Conservation (phyloP, 2,888 invertebrate species). For the Pseudococcus viburni region DNA sequence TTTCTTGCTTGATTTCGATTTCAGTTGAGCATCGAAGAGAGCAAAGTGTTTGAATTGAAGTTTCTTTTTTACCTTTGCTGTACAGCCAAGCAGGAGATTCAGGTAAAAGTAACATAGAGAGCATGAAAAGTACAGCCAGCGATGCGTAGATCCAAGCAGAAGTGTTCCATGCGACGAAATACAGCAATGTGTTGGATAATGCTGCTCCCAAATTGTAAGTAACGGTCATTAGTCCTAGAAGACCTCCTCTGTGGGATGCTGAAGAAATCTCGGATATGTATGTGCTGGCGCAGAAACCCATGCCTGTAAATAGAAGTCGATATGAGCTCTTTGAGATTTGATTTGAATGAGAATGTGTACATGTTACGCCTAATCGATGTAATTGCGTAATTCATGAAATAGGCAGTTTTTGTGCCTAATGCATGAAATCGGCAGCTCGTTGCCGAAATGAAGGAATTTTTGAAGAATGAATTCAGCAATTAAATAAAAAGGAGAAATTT, state of each 20-base stretch:
- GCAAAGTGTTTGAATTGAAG: conserved; percentile 24
- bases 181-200: background rate
- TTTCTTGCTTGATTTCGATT: conserved; percentile 4
- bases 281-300: conserved; percentile 30
- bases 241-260: conserved; percentile 6
- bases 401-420: no score
- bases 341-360: no score
- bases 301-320: background rate
- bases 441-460: no score
- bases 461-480: no score
- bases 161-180: conserved; percentile 24
- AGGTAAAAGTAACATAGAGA: conserved; percentile 50
- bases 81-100: conserved; percentile 64
- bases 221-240: background rate
- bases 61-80: background rate
- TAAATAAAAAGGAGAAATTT: no score
- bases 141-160: conserved; percentile 2
- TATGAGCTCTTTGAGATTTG: background rate
- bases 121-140: background rate
- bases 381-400: no score
- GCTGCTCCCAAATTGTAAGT: conserved; percentile 38
- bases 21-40: background rate
- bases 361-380: no score
- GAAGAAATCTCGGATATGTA: conserved; percentile 64
- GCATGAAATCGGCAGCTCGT: no score